Conservation (phyloP, 1,140 invertebrate species). For the Leptopilina clavipes region DNA sequence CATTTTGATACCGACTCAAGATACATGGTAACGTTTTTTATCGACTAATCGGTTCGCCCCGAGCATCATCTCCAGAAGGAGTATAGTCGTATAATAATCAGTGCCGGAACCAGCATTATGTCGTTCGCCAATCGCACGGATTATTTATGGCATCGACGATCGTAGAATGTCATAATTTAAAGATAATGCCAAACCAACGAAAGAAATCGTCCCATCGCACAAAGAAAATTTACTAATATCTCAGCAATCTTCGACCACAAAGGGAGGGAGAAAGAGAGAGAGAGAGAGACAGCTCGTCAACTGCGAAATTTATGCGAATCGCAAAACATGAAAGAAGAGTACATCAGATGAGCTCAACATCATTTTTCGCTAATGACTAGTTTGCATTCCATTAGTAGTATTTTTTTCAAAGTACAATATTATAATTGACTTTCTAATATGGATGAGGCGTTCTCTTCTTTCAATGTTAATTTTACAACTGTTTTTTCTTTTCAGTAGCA, state of each 20-base stretch:
- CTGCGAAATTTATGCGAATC: conserved; percentile 11
- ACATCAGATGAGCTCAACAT: neutral
- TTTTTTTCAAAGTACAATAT: neutral
- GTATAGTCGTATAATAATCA: conserved; percentile 42
- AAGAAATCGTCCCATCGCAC: conserved; percentile 10
- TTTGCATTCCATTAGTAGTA: neutral
- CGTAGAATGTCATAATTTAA: conserved; percentile 25
- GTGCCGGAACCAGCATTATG: conserved; percentile 27
- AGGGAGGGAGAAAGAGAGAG: neutral
- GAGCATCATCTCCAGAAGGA: conserved; percentile 44
- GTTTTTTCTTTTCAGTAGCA: too few relatives aligned
- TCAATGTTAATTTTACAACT: too few relatives aligned
- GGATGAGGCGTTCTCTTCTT: too few relatives aligned
- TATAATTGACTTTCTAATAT: neutral
- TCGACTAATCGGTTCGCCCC: conserved; percentile 62
- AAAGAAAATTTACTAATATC: conserved; percentile 31
- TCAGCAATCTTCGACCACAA: neutral
- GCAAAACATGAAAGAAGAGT: conserved; percentile 19
- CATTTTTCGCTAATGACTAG: conserved; percentile 20
- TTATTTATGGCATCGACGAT: conserved; percentile 28
- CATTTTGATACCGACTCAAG: conserved; percentile 58
- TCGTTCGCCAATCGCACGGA: conserved; percentile 20
- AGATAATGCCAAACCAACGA: conserved; percentile 21
- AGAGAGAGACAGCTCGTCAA: neutral
- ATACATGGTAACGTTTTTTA: conserved; percentile 59